These are phyloP conservation scores for Goniozus legneri DNA, from an alignment of 1,140 invertebrate genomes.

Conservation along the genomic window DNA sequence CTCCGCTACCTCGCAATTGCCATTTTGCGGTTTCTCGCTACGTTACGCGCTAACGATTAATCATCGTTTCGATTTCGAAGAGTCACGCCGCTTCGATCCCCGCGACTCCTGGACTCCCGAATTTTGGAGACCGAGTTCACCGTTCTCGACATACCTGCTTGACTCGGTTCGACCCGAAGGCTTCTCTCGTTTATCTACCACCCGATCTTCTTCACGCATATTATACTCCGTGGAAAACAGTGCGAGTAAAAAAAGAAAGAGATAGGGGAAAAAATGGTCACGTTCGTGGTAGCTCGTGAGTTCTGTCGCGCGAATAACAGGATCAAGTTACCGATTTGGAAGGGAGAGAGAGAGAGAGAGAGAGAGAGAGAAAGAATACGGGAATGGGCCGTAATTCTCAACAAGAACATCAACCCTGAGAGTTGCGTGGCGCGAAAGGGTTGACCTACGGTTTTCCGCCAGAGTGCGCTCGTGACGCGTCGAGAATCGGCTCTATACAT, in stretches of 20 bases:
- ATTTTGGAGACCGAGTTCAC: neutral
- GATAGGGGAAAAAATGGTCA: too few relatives aligned
- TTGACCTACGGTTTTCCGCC: conserved; percentile 28
- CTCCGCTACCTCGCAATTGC: too few relatives aligned
- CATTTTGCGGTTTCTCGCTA: too few relatives aligned
- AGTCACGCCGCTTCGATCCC: neutral
- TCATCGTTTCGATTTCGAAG: too few relatives aligned
- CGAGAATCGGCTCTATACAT: too few relatives aligned
- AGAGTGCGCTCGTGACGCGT: conserved; percentile 23
- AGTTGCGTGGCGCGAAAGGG: conserved; percentile 13
- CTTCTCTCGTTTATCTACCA: conserved; percentile 36
- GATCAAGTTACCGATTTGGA: conserved; percentile 48
- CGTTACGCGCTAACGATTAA: too few relatives aligned
- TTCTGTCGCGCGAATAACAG: conserved; percentile 45
- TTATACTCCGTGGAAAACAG: conserved; percentile 36
- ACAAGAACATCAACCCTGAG: conserved; percentile 1
- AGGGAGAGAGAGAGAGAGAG: conserved; percentile 32
- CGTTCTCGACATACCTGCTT: conserved; percentile 32
- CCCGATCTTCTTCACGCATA: conserved; percentile 46
- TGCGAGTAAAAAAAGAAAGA: conserved; percentile 25
- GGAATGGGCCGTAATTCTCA: too few relatives aligned
- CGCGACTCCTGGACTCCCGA: neutral
- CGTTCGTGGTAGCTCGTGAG: conserved; percentile 22
- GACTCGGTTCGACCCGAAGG: conserved; percentile 30
- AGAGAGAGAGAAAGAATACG: too few relatives aligned